phyloP scores from a whole-genome alignment of 2,888 invertebrate genomes.

The Hemistola chrysoprasaria region DNA sequence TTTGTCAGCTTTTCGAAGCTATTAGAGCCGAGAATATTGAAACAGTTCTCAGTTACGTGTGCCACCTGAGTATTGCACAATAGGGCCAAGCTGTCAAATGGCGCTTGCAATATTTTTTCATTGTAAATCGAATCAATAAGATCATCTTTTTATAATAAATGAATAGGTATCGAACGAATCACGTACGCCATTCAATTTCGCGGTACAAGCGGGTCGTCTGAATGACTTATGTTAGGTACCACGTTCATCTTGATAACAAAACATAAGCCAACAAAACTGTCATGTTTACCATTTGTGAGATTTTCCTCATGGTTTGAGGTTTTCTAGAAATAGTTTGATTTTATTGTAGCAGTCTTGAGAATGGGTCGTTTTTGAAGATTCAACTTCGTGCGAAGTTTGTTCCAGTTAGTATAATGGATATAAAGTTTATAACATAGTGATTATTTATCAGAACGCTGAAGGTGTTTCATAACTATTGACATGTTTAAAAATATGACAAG shows the following conservation, averaged over 20 bases:
- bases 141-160: constrained; percentile 12
- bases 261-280: constrained; percentile 40
- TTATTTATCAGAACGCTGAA: too few relatives aligned
- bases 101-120: constrained; percentile 18
- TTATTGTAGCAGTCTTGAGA: constrained; percentile 13
- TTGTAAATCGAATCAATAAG: constrained; percentile 13
- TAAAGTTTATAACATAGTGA: too few relatives aligned
- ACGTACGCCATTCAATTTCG: constrained; percentile 52
- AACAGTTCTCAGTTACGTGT: too few relatives aligned
- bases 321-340: constrained; percentile 18
- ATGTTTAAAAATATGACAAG: too few relatives aligned
- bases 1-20: too few relatives aligned
- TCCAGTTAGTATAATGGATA: too few relatives aligned
- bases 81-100: constrained; percentile 9
- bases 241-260: constrained; percentile 46
- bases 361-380: not conserved
- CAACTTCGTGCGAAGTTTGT: too few relatives aligned
- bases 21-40: too few relatives aligned
- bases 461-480: too few relatives aligned
- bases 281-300: constrained; percentile 34
- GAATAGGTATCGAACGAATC: constrained; percentile 25
- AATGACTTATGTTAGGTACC: constrained; percentile 44
- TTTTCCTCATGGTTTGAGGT: constrained; percentile 24
- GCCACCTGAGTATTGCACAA: constrained; percentile 8
- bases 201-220: constrained; percentile 46